phyloP scores from a whole-genome alignment of 2,113 vertebrate species.

The Rhizomys pruinosus region DNA sequence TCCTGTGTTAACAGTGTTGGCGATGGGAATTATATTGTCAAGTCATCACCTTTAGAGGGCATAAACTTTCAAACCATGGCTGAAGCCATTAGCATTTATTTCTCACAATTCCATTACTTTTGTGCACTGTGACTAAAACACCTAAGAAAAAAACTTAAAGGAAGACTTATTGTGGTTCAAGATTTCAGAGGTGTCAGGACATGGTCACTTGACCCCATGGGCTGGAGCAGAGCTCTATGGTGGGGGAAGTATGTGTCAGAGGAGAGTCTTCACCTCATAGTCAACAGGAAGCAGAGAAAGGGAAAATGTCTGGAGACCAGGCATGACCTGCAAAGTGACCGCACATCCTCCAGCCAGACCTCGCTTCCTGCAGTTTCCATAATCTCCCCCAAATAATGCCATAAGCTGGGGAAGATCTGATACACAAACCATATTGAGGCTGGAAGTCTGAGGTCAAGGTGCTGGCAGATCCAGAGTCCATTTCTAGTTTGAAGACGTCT shows the following conservation, averaged over 20 bases:
- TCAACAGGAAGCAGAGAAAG: background rate
- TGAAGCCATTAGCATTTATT: background rate
- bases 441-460: background rate
- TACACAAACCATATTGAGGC: background rate
- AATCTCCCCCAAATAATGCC: background rate
- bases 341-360: background rate
- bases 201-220: background rate
- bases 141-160: background rate
- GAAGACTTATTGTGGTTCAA: background rate
- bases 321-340: background rate
- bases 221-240: background rate
- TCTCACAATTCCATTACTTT: background rate
- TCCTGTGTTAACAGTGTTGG: background rate
- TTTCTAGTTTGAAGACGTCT: background rate
- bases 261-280: background rate
- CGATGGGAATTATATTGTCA: background rate
- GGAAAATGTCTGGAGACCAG: background rate
- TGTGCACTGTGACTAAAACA: background rate
- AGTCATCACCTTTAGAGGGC: background rate
- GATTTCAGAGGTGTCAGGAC: background rate
- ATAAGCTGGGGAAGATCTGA: background rate
- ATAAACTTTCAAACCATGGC: background rate
- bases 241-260: background rate
- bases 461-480: background rate
- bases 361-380: no score